Evolutionary conservation across 2,888 invertebrate genomes (phyloP), one percentile per base, ranked within the genome.

Genomic region (Tetropium fuscum): DNA sequence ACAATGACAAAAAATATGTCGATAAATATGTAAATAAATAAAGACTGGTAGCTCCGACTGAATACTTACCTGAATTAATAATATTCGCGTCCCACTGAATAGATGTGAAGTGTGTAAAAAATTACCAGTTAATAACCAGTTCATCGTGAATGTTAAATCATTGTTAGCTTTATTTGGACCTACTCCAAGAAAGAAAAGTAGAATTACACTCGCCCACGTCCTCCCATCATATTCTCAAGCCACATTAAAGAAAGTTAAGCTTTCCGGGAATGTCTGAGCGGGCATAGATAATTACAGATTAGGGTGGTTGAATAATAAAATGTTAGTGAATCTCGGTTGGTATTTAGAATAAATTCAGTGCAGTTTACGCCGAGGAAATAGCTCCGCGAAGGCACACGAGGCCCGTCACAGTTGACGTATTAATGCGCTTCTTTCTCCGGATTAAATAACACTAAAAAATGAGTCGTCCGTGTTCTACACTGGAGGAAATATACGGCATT

Each of bases 391-490:
- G 59, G 57, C 61, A 57, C 61, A 63, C 55, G 53, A 66, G 60
- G 49, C 63, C 67, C 64, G 68, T 70, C 68, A 66, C 69, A 64
- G 60, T 66, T 67, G 69, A 69, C 69, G 67, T 67, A 69, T 69
- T 67, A 67, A 69, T 67, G 69, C 66, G 53, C 67, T 67, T 64
- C 66, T 66, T 69, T 60, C 55, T 34, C 32, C 8, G 19, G 34
- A 47, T 47, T 47, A 25, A 43, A 43, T 43, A 47, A 47, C 47
- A 11, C 20, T 47, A 34, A 47, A 34, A 34, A 47, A 47, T 34
- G 47, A 30, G 45, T 32, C 45, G 19, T 30, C 19, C 19, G 10
- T 47, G 44, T 47, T 20, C 55, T 11, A 45, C 13, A 22, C 55
- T 47, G 20, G 45, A 11, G 22, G 19, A 20, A 40, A 36, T 49